Base-by-base conservation (phyloP, 2,113 vertebrate genomes). In the Pavo muticus region DNA sequence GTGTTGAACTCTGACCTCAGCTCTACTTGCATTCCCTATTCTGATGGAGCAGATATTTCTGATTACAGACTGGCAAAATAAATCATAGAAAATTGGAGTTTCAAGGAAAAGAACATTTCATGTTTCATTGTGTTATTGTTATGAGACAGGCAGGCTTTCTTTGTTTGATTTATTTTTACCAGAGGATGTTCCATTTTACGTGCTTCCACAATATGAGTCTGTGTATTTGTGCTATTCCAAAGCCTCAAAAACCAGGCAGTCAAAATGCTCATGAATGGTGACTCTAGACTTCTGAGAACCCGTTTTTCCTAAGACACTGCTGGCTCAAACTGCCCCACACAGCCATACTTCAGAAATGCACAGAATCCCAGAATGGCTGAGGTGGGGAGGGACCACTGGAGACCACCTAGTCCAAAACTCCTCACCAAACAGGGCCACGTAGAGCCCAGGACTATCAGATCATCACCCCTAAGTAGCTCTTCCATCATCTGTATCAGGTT, bases 51-150 rank as follows among this genome's bases (percentile, higher is more conserved):
- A 94, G 87, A 56, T 92, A 94, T 63, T 95, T 91, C 84, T 91
- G 87, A 87, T 91, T 95, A 80, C 3, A 24, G 35, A 89, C 59
- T 83, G 54, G 80, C 65, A 90, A 93, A 92, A 88, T 87, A 90
- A 96, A 91, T 94, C 71, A 92, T 0, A 93, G 60, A 82, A 94
- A 91, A 93, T 9, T 89, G 42, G 63, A 96, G 95, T 93, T 94
- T 78, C 70, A 93, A 92, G 35, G 67, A 91, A 92, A 93, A 93
- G 63, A 81, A 57, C 61, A 88, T 82, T 96, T 92, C 45, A 60
- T 73, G 54, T 94, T 95, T 87, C 0, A 0, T 89, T 74, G 70
- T 89, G 40, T 67, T 84, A 42, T 80, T 94, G 82, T 89, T 88
- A 88, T n/a, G 88, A 95, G 45, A 91, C 83, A 92, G 29, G 24